Evolutionary conservation across 2,888 invertebrate species (phyloP), one percentile per base, ranked within the genome.

Genomic region (Philhelius pedissequus): DNA sequence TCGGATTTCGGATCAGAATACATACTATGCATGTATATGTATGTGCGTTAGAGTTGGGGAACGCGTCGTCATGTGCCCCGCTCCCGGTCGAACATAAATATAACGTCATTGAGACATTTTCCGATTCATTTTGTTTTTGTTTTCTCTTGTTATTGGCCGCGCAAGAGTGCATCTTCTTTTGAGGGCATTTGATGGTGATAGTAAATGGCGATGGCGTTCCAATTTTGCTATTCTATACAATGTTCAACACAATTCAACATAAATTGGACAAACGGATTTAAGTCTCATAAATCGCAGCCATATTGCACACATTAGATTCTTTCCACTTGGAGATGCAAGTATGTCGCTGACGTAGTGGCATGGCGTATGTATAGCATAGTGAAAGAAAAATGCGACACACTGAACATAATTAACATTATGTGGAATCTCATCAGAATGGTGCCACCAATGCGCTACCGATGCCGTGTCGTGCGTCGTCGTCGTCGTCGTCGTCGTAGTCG

Each of bases 71-170:
- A 18, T 11, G 1, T 5, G 4, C 9, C 5, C 7, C n/a, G 1
- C 6, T 13, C 13, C 56, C 56, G 5, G 20, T 13, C 20, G 11
- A 71, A 48, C 35, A 60, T 50, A 64, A 69, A 73, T 54, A 82
- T 69, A 79, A 79, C 69, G 79, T 79, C 69, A 83, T 83, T 83
- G 83, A 83, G 83, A 83, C 83, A 79, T 83, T 79, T 83, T 79
- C 74, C 64, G 48, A 78, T 83, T 78, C 64, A 77, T 62, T 68
- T 71, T 70, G 48, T 9, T 20, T 50, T 20, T 30, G n/a, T 38
- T 22, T 20, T 30, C 7, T 71, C 40, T 25, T 62, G 22, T 27
- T 5, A 43, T 18, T 30, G 27, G 27, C 35, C 22, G 4, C 25
- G 0, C 45, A 48, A 48, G n/a, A n/a, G n/a, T 56, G 35, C 22